These are phyloP conservation scores for Parnassius smintheus DNA, from an alignment of 2,888 invertebrate species.

Conservation along the genomic window DNA sequence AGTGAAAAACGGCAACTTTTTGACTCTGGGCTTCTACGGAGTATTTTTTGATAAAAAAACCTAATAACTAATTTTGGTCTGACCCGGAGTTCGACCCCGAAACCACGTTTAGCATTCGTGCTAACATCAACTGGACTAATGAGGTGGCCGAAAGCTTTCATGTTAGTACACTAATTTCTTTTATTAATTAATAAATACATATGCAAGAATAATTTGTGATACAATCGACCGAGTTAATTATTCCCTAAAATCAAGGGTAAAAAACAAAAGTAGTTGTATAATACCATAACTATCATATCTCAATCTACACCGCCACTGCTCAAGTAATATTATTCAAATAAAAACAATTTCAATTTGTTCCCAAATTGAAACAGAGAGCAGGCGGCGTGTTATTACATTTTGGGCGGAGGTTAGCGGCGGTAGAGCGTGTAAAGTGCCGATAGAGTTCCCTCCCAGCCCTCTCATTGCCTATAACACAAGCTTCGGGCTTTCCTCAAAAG, in stretches of 20 bases:
- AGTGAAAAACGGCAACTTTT: no score
- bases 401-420: slow-evolving; percentile 77
- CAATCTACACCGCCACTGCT: slow-evolving; percentile 40
- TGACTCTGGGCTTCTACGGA: no score
- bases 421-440: slow-evolving; percentile 79
- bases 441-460: slow-evolving; percentile 74
- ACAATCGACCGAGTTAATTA: not conserved
- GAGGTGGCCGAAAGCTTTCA: no score
- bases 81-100: no score
- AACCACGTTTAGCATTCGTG: no score
- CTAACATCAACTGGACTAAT: no score
- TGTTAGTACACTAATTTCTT: no score
- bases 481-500: slow-evolving; percentile 76
- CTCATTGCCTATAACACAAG: slow-evolving; percentile 77
- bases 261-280: slow-evolving; percentile 37
- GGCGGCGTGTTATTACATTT: slow-evolving; percentile 76
- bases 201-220: no score
- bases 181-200: no score
- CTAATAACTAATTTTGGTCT: no score
- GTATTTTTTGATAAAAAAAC: no score
- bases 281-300: slow-evolving; percentile 49
- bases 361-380: slow-evolving; percentile 81
- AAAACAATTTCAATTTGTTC: slow-evolving; percentile 82
- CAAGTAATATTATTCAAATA: slow-evolving; percentile 79
- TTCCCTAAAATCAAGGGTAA: slow-evolving; percentile 21